Conservation (phyloP, 2,113 vertebrate species). For the Cyanoramphus novaezelandiae region DNA sequence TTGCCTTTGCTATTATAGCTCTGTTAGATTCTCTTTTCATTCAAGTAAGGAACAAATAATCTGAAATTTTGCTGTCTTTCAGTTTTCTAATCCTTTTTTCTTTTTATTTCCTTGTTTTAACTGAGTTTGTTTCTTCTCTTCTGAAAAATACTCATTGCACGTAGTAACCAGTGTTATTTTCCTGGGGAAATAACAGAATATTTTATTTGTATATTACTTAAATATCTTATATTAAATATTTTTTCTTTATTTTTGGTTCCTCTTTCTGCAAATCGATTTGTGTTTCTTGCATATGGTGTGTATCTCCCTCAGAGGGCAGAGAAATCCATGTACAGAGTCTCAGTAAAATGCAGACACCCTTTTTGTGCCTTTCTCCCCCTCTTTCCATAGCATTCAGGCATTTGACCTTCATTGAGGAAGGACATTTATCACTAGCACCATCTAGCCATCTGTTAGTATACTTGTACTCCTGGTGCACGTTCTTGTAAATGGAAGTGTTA, state of each 20-base stretch:
- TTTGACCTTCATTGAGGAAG: slow-evolving; percentile 45
- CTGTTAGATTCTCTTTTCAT: neutral
- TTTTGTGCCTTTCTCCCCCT: neutral
- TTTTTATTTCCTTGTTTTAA: slow-evolving; percentile 54
- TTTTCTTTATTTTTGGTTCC: neutral
- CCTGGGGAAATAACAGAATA: neutral
- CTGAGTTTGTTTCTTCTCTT: slow-evolving; percentile 11
- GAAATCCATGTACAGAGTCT: neutral
- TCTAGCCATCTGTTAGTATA: slow-evolving; percentile 17
- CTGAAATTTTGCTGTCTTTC: slow-evolving; percentile 7
- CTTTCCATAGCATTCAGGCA: neutral
- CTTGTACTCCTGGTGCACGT: slow-evolving; percentile 1
- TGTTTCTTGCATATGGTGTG: neutral
- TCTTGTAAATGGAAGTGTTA: slow-evolving; percentile 54
- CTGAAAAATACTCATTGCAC: neutral
- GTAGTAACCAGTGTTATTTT: slow-evolving; percentile 22
- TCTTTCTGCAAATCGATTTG: neutral
- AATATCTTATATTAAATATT: neutral
- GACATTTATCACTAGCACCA: slow-evolving; percentile 49
- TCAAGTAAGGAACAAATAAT: slow-evolving; percentile 12
- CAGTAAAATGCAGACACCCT: neutral
- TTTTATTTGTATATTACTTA: neutral
- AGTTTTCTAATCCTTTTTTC: slow-evolving; percentile 44
- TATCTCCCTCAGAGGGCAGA: neutral
- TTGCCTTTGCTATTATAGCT: neutral